Evolutionary conservation across 2,888 invertebrate genomes (phyloP).

Genomic region (Colletes collaris): DNA sequence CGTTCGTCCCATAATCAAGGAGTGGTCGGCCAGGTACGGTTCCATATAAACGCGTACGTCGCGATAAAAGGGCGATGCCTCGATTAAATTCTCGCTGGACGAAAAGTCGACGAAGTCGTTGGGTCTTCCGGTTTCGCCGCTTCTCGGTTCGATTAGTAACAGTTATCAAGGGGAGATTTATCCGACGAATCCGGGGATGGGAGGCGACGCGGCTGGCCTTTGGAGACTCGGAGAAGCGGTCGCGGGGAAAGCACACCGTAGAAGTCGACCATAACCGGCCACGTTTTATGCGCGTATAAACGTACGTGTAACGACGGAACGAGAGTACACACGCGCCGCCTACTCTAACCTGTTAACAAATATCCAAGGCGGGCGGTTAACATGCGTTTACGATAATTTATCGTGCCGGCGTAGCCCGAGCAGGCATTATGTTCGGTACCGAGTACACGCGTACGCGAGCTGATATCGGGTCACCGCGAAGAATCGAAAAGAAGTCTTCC

Average conservation of each 20-base stretch:
- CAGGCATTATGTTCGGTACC: conserved; percentile 53
- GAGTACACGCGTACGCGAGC: conserved; percentile 54
- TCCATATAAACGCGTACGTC: too few relatives aligned
- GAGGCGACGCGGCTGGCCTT: conserved; percentile 20
- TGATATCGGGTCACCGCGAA: conserved; percentile 59
- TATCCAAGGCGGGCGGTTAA: conserved; percentile 77
- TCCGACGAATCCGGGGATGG: conserved; percentile 34
- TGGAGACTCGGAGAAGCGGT: conserved; percentile 19
- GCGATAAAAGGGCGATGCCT: too few relatives aligned
- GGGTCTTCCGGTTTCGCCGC: background rate
- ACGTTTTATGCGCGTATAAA: conserved; percentile 61
- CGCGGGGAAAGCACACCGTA: conserved; percentile 21
- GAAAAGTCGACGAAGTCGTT: too few relatives aligned
- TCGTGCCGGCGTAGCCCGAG: conserved; percentile 67
- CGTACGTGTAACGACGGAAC: conserved; percentile 57
- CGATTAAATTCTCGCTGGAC: too few relatives aligned
- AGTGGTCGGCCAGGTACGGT: too few relatives aligned
- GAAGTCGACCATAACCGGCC: conserved; percentile 44
- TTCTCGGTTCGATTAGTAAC: too few relatives aligned
- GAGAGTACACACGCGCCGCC: conserved; percentile 68
- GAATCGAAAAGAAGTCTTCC: conserved; percentile 35
- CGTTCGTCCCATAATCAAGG: too few relatives aligned
- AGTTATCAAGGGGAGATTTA: conserved; percentile 22
- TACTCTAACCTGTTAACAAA: conserved; percentile 80
- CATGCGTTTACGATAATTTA: conserved; percentile 79